These are phyloP conservation scores for Meloidogyne floridensis DNA, from an alignment of 1,140 invertebrate species.

Conservation along the genomic window DNA sequence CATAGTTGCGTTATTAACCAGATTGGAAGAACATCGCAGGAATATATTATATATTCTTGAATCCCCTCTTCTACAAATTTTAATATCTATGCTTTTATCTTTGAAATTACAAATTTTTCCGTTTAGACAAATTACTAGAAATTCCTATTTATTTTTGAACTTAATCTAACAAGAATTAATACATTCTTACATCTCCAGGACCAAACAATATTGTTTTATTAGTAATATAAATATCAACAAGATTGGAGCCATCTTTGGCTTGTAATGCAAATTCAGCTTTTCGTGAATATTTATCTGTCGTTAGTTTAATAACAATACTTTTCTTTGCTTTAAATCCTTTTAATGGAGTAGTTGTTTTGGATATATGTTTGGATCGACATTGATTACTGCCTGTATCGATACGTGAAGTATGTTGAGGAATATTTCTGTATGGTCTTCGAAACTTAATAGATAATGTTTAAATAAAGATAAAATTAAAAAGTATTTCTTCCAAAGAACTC, in stretches of 20 bases:
- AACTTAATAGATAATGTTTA: background rate
- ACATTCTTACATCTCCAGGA: background rate
- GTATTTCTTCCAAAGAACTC: too few relatives aligned
- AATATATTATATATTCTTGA: too few relatives aligned
- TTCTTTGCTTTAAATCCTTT: background rate
- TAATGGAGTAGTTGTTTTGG: background rate
- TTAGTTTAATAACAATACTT: background rate
- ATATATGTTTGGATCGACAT: background rate
- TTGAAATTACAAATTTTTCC: too few relatives aligned
- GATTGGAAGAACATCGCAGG: too few relatives aligned
- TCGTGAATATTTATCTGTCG: background rate
- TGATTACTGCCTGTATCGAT: conserved; percentile 1
- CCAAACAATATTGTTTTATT: background rate
- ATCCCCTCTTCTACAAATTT: too few relatives aligned
- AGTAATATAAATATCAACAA: background rate
- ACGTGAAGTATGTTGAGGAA: background rate
- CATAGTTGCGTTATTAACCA: too few relatives aligned
- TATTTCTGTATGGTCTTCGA: background rate
- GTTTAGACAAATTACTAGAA: too few relatives aligned
- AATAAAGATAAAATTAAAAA: background rate
- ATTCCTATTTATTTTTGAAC: too few relatives aligned
- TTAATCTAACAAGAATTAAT: too few relatives aligned
- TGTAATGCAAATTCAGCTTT: background rate
- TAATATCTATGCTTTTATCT: too few relatives aligned
- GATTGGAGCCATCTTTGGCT: background rate